Evolutionary conservation across 2,888 invertebrate species (phyloP), one percentile per base, ranked within the genome.

Genomic region (Thelaira solivaga): DNA sequence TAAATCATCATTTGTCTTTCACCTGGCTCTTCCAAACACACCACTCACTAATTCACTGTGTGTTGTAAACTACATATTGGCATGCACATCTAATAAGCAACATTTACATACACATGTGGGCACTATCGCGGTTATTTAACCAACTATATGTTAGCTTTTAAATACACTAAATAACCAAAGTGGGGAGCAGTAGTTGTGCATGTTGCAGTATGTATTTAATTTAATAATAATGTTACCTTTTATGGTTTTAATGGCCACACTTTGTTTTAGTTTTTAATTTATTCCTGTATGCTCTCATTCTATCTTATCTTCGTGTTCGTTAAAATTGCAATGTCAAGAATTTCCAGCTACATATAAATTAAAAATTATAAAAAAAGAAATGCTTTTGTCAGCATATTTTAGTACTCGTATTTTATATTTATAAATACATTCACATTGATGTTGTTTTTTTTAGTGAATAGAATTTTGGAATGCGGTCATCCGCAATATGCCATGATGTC

Each of bases 201-300:
- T 31, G 43, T 64, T 47, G 29, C 13, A 41, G 49, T 26, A 20
- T 62, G 41, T 51, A 64, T 61, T 72, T 22, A 31, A 31, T 36
- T 65, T 68, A 61, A 72, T 77, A 67, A 61, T 53, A 47, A 65
- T 59, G 49, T 65, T 59, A 22, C 34, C 51, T 41, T 43, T 75
- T 64, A 59, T 64, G 41, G 18, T 36, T 43, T 64, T 71, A 65
- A 62, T 69, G 59, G 76, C 57, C 51, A 76, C 59, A 76, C 59
- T 76, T 76, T 76, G 36, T 45, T 71, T 43, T 36, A 68, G 29
- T 41, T 29, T 59, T 59, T 69, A 59, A 59, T 69, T 59, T 59
- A 49, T 69, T 47, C 31, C 7, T 39, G 2, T 4, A 26, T 6
- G 5, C 13, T 31, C 8, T 36, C n/a, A n/a, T n/a, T n/a, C n/a